A percentile compares a stretch with the other conserved stretches of the same genome.
Conservation (phyloP, 2,113 vertebrate species). For the Oryzias woworae region DNA sequence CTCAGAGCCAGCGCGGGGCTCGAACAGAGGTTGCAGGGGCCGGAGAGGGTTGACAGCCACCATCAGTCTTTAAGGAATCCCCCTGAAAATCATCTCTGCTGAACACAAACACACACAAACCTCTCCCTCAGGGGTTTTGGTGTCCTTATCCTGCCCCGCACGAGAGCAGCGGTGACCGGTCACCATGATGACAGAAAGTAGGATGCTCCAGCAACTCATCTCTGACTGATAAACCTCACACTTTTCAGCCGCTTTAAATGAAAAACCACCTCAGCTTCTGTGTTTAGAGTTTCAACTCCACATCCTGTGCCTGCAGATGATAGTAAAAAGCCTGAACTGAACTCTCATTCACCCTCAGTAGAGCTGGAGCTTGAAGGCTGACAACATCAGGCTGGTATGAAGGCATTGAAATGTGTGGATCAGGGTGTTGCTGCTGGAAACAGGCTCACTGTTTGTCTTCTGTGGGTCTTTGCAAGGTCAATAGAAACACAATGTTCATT, state of each 20-base stretch:
- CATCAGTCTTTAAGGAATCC: conserved; percentile 60
- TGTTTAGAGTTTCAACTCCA: neutral
- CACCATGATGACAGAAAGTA: conserved; percentile 49
- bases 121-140: conserved; percentile 42
- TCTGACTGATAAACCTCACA: neutral
- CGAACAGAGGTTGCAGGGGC: conserved; percentile 41
- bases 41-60: conserved; percentile 50
- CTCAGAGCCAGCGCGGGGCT: conserved; percentile 29
- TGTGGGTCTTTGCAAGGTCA: neutral
- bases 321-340: too few relatives aligned
- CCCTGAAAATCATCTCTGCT: conserved; percentile 10
- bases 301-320: accelerated
- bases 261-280: neutral
- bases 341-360: too few relatives aligned
- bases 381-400: neutral
- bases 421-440: conserved; percentile 19
- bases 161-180: conserved; percentile 44
- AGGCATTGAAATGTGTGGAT: conserved; percentile 1
- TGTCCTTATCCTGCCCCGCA: conserved; percentile 58
- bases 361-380: neutral
- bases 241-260: neutral
- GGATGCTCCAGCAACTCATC: conserved; percentile 8
- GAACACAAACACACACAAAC: conserved; percentile 19
- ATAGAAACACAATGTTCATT: neutral
- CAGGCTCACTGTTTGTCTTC: conserved; percentile 16